A percentile compares a stretch with the other conserved stretches of the same genome.
These are phyloP conservation scores for Drosophila neutralis DNA, from an alignment of 2,888 invertebrate species.

Conservation along the genomic window DNA sequence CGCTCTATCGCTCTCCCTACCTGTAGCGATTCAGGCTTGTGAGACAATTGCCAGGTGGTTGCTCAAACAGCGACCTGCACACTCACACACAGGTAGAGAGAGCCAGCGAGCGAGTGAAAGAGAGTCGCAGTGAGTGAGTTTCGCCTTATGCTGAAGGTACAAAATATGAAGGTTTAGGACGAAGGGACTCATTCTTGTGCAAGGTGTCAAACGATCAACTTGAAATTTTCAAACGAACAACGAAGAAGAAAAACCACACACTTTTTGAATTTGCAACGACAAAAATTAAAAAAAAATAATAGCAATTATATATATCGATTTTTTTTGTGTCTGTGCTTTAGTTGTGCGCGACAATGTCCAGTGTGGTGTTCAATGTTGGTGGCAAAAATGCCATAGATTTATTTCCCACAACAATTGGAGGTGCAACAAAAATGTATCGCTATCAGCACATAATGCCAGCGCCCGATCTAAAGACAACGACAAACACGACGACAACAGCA, in stretches of 20 bases:
- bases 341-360: conserved; percentile 44
- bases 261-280: not conserved
- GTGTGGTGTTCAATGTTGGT: conserved; percentile 61
- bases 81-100: conserved; percentile 27
- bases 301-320: conserved; percentile 12
- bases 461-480: conserved; percentile 40
- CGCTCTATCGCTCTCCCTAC: conserved; percentile 11
- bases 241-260: conserved; percentile 27
- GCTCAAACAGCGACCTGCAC: conserved; percentile 23
- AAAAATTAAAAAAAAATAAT: not conserved
- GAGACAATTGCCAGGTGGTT: conserved; percentile 44
- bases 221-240: conserved; percentile 47
- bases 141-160: conserved; percentile 76
- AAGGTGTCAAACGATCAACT: conserved; percentile 85
- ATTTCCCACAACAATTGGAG: conserved; percentile 64
- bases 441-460: conserved; percentile 79
- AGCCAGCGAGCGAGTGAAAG: conserved; percentile 15
- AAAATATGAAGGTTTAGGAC: conserved; percentile 85
- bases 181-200: conserved; percentile 86
- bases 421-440: conserved; percentile 73
- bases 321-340: conserved; percentile 37
- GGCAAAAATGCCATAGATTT: conserved; percentile 53
- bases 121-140: conserved; percentile 20
- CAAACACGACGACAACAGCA: conserved; percentile 46
- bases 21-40: conserved; percentile 30